These are phyloP conservation scores for Sinocyclocheilus anophthalmus DNA, from an alignment of 2,113 vertebrate genomes.

Conservation along the genomic window DNA sequence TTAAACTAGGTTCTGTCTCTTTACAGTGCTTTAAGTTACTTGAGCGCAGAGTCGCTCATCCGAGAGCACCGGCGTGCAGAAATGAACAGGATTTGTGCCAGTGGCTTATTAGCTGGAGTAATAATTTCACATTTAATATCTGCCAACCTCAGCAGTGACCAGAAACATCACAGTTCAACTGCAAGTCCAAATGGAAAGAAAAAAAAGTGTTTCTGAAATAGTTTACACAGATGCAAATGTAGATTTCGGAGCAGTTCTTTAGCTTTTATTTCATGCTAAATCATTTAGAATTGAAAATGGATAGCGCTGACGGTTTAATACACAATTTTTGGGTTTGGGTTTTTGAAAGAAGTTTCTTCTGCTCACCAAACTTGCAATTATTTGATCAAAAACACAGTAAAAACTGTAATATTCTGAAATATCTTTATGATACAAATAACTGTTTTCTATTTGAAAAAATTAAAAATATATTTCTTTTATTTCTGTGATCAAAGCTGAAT, in stretches of 20 bases:
- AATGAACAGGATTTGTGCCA: background rate
- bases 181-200: background rate
- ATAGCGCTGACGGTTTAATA: too few species aligned
- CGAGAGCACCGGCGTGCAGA: background rate
- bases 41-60: background rate
- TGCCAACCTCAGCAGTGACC: background rate
- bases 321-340: background rate
- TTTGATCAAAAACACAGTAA: background rate
- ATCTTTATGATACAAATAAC: background rate
- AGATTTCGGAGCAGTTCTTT: background rate
- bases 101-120: background rate
- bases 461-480: too few species aligned
- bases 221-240: background rate
- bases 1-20: background rate
- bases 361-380: background rate
- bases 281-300: too few species aligned
- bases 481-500: too few species aligned
- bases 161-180: background rate
- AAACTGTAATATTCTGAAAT: background rate
- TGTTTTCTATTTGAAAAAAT: too few species aligned
- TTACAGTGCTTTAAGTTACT: background rate
- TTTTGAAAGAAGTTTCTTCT: background rate
- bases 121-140: slow-evolving; percentile 1
- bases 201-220: background rate
- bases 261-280: too few species aligned